Percentiles rank a stretch among this genome's conserved stretches.
Conservation (phyloP, 2,797 vertebrate species). For the Trachops cirrhosus region DNA sequence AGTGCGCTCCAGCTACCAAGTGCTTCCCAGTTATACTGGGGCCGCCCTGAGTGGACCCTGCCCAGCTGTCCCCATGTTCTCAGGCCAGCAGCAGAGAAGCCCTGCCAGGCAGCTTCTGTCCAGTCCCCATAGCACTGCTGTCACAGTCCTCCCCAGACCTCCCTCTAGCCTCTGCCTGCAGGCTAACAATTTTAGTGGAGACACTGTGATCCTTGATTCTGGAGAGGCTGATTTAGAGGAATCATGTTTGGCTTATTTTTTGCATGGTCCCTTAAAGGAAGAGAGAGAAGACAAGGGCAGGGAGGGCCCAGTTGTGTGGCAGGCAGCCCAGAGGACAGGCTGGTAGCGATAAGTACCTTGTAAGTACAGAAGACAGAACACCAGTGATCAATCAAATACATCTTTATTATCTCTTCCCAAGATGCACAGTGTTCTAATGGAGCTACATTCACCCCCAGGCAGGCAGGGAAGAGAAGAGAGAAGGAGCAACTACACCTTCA, state of each 20-base stretch:
- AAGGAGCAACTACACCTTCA: background rate
- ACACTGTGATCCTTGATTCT: background rate
- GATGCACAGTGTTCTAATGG: background rate
- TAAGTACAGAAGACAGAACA: background rate
- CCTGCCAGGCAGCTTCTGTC: background rate
- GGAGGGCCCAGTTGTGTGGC: background rate
- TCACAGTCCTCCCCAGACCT: background rate
- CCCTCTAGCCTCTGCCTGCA: background rate
- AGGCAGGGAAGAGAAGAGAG: background rate
- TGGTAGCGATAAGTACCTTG: background rate
- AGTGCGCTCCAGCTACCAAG: background rate
- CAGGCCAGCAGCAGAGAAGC: background rate
- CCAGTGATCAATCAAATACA: background rate
- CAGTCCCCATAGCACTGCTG: fast-evolving
- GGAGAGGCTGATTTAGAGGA: background rate
- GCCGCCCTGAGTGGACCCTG: background rate
- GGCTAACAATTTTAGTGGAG: background rate
- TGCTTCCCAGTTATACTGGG: background rate
- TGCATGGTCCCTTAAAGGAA: background rate
- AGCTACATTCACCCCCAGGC: background rate
- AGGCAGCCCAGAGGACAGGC: background rate
- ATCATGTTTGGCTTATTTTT: background rate
- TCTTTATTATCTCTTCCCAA: constrained; percentile 38
- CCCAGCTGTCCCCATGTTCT: background rate
- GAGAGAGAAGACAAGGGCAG: background rate